A percentile compares a stretch with the other conserved stretches of the same genome.
phyloP scores from a whole-genome alignment of 92 coral and sea anemone genomes.

The Phymanthus crucifer region DNA sequence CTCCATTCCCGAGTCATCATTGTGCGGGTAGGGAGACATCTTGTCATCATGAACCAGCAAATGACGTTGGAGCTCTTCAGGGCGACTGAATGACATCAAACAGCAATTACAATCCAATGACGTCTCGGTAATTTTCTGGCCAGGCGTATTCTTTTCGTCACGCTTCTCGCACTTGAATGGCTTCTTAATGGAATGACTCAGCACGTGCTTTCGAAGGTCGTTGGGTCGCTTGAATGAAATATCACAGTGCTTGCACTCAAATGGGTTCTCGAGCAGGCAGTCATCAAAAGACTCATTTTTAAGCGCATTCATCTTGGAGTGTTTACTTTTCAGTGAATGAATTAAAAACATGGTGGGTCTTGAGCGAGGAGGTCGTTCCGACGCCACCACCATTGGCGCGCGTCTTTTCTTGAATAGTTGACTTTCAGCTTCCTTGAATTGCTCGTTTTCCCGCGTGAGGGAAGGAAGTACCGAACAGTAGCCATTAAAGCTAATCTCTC shows the following conservation, averaged over 20 bases:
- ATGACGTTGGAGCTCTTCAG: conserved; percentile 27
- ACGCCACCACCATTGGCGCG: background rate
- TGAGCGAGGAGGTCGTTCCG: background rate
- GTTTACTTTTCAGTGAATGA: conserved; percentile 8
- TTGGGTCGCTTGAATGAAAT: background rate
- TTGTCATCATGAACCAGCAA: conserved; percentile 2
- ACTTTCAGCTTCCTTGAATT: background rate
- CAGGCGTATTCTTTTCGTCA: background rate
- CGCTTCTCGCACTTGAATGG: background rate
- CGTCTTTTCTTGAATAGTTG: background rate
- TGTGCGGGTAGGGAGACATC: background rate
- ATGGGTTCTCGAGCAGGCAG: conserved; percentile 2
- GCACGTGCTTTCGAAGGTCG: background rate
- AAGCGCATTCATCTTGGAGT: background rate
- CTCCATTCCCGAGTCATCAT: conserved; percentile 6
- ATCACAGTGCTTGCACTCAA: conserved; percentile 1
- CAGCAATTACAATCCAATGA: conserved; percentile 27
- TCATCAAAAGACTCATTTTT: background rate
- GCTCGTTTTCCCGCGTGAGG: background rate
- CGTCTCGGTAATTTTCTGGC: conserved; percentile 15
- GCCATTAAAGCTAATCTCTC: conserved; percentile 49
- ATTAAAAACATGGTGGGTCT: conserved; percentile 10
- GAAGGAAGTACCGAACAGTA: conserved; percentile 29
- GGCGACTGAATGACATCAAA: conserved; percentile 17
- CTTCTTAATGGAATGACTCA: background rate